A percentile compares a stretch with the other conserved stretches of the same genome.
Conservation (phyloP, 2,113 vertebrate species). For the Scatophagus argus region DNA sequence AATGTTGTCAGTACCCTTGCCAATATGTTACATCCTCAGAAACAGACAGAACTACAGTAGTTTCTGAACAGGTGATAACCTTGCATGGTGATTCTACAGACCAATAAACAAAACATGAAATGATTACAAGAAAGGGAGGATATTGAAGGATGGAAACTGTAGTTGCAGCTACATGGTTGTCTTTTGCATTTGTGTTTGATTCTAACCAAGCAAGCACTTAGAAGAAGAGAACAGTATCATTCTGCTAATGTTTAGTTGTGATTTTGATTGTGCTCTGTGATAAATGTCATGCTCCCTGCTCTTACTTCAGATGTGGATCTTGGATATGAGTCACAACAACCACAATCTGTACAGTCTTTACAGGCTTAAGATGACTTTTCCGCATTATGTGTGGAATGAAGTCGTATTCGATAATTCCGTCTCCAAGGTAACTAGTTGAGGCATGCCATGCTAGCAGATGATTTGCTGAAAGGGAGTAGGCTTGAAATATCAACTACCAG, state of each 20-base stretch:
- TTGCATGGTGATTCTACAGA: background rate
- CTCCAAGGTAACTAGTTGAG: no score
- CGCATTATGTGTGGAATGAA: no score
- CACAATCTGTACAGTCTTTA: background rate
- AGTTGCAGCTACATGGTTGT: background rate
- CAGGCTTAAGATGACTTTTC: background rate
- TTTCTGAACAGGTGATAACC: no score
- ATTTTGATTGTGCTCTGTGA: background rate
- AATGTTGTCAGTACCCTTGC: background rate
- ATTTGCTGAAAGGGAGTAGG: no score
- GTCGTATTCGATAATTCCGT: no score
- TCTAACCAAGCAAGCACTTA: background rate
- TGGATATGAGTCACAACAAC: background rate
- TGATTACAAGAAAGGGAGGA: background rate
- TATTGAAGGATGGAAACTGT: background rate
- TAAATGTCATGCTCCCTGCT: slow-evolving; percentile 33
- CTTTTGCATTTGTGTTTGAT: background rate
- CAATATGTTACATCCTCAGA: background rate
- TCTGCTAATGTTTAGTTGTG: background rate
- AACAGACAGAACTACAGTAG: background rate
- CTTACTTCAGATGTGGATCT: slow-evolving; percentile 30
- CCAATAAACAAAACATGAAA: background rate
- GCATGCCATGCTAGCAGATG: no score
- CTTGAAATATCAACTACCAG: no score
- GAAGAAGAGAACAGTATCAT: background rate